Percentiles rank a stretch among this genome's conserved stretches.
phyloP scores from a whole-genome alignment of 2,888 invertebrate species.

The Adelognathus sp. region DNA sequence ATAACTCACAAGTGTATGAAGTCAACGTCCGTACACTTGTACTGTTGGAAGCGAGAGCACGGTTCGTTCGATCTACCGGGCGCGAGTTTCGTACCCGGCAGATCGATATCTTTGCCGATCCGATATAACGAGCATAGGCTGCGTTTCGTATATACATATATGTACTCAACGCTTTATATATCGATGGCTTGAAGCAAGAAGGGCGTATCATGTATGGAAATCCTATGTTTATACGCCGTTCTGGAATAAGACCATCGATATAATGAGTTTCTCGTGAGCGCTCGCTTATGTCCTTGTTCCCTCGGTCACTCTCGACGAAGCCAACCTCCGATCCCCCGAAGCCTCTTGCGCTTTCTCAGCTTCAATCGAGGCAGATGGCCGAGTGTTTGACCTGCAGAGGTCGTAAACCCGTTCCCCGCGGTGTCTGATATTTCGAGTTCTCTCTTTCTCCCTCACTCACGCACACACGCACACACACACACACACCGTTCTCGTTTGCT shows the following conservation, averaged over 20 bases:
- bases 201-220: no score
- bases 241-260: no score
- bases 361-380: slow-evolving; percentile 54
- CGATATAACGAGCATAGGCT: slow-evolving; percentile 46
- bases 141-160: slow-evolving; percentile 3
- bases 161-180: background rate
- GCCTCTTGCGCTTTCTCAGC: slow-evolving; percentile 20
- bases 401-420: slow-evolving; percentile 52
- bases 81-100: slow-evolving; percentile 43
- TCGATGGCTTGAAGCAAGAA: no score
- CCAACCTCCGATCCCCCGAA: background rate
- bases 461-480: no score
- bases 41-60: slow-evolving; percentile 50
- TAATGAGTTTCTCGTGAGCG: background rate
- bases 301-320: slow-evolving; percentile 39
- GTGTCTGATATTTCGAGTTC: slow-evolving; percentile 49
- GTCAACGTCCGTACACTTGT: slow-evolving; percentile 15
- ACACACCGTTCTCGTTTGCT: no score
- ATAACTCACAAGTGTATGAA: slow-evolving; percentile 41
- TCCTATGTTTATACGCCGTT: no score
- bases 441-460: background rate
- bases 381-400: slow-evolving; percentile 51
- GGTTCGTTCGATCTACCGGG: slow-evolving; percentile 57
- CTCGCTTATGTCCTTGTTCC: slow-evolving; percentile 20
- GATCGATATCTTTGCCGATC: slow-evolving; percentile 58